Evolutionary conservation across 2,797 vertebrate species (phyloP).

Genomic region (Australoheros facetus): DNA sequence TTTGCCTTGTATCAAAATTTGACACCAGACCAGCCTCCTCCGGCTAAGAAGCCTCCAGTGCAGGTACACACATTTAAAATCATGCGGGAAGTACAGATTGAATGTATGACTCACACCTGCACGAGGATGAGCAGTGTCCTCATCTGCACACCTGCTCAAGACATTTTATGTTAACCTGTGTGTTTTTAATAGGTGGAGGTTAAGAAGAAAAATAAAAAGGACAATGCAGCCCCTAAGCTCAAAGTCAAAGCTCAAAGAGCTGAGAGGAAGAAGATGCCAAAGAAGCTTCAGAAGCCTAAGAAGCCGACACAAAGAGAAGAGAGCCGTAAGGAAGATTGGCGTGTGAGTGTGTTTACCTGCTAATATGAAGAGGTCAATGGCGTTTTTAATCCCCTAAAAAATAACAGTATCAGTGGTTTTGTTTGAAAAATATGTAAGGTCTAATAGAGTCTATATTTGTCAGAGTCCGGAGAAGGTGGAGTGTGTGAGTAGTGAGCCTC

Average conservation of each 20-base stretch:
- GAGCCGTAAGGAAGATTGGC: background rate
- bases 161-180: background rate
- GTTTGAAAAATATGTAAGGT: background rate
- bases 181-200: constrained; percentile 44
- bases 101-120: background rate
- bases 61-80: constrained; percentile 57
- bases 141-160: background rate
- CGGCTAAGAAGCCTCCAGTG: constrained; percentile 24
- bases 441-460: background rate
- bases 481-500: constrained; percentile 32
- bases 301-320: constrained; percentile 39
- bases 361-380: background rate
- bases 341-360: constrained; percentile 40
- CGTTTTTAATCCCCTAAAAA: too few species aligned
- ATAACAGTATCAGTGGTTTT: background rate
- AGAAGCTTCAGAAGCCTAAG: constrained; percentile 31
- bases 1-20: constrained; percentile 75
- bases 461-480: constrained; percentile 30
- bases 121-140: background rate
- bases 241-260: constrained; percentile 49
- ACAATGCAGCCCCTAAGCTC: constrained; percentile 41
- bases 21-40: constrained; percentile 8
- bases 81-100: rapidly evolving
- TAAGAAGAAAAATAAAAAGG: constrained; percentile 73
- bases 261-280: constrained; percentile 60